Percentiles rank a stretch among this genome's conserved stretches.
Evolutionary conservation across 2,888 invertebrate species (phyloP).

Genomic region (Rutpela maculata): DNA sequence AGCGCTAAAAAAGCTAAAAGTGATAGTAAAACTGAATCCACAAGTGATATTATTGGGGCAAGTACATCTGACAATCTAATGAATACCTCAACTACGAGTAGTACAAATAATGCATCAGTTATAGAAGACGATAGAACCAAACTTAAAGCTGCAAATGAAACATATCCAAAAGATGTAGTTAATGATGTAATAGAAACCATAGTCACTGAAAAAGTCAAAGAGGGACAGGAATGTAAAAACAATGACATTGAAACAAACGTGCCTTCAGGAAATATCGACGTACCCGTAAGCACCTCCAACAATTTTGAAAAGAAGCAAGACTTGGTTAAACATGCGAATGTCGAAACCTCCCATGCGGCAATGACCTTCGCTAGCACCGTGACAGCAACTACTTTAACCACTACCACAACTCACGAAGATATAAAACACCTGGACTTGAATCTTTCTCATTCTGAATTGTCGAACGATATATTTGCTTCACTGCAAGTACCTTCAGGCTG

Average conservation of each 20-base stretch:
- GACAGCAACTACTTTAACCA: constrained; percentile 20
- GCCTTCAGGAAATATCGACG: neutral
- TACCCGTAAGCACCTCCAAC: neutral
- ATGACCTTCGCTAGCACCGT: neutral
- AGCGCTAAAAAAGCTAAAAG: constrained; percentile 42
- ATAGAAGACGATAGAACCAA: neutral
- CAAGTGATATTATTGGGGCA: constrained; percentile 39
- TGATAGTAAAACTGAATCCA: constrained; percentile 42
- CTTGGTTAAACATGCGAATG: neutral
- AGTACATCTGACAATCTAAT: constrained; percentile 29
- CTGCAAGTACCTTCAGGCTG: constrained; percentile 77
- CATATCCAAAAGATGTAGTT: neutral
- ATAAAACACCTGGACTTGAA: constrained; percentile 62
- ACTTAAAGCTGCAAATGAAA: neutral
- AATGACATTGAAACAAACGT: neutral
- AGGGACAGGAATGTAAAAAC: neutral
- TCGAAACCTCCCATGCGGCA: neutral
- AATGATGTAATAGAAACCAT: neutral
- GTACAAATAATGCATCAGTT: neutral
- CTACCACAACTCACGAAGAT: constrained; percentile 32
- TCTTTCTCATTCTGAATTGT: constrained; percentile 75
- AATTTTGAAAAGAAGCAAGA: neutral
- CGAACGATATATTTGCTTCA: constrained; percentile 79
- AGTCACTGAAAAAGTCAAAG: neutral
- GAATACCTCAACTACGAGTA: neutral